A percentile compares a stretch with the other conserved stretches of the same genome.
Evolutionary conservation across 2,113 vertebrate species (phyloP).

Genomic region (Chloropsis hardwickii): DNA sequence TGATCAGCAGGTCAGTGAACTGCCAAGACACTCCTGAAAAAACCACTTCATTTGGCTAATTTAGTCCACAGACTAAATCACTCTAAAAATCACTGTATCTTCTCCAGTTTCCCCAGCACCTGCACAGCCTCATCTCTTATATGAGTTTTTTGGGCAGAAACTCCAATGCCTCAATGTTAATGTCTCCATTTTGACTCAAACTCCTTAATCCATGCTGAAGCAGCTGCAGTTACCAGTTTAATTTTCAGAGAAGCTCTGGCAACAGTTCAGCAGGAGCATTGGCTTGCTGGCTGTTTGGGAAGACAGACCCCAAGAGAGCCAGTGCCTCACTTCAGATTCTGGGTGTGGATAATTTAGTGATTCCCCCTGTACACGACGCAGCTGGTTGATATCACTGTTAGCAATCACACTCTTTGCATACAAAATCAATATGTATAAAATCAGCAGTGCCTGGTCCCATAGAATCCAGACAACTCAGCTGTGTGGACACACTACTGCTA

Average conservation of each 20-base stretch:
- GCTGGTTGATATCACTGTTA: not conserved
- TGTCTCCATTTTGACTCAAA: not conserved
- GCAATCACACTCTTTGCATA: not conserved
- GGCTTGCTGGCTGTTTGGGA: not conserved
- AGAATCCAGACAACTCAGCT: not conserved
- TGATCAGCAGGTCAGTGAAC: constrained; percentile 28
- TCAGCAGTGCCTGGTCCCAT: not conserved
- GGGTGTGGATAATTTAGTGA: not conserved
- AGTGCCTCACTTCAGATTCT: not conserved
- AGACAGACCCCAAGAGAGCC: not conserved
- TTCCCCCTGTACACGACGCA: not conserved
- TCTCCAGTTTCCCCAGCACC: not conserved
- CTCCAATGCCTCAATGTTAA: not conserved
- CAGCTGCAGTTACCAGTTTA: not conserved
- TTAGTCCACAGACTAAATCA: not conserved
- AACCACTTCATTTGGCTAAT: not conserved
- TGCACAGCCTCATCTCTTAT: not conserved
- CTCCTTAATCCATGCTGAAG: not conserved
- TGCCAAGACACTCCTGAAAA: not conserved
- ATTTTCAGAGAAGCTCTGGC: not conserved
- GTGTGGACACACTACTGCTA: accelerated
- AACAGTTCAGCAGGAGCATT: not conserved
- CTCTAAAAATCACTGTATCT: not conserved
- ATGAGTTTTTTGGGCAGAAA: not conserved
- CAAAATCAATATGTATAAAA: not conserved